Evolutionary conservation across 2,113 vertebrate species (phyloP), one percentile per base, ranked within the genome.

Genomic region (Hypomesus transpacificus): DNA sequence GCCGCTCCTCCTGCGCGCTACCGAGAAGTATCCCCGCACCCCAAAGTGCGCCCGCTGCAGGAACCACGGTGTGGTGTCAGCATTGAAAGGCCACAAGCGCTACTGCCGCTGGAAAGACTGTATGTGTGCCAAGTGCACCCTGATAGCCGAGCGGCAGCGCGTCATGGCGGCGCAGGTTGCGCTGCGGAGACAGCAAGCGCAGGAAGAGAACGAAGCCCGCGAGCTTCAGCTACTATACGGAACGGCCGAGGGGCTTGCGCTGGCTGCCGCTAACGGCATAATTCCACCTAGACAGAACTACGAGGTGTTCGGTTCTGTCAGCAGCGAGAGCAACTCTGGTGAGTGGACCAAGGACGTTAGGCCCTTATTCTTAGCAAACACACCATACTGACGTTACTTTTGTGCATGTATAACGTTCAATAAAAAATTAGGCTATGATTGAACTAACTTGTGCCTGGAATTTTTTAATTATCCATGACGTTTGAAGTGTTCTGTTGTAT

Each of bases 91-190:
- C 89, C 97, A 99, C 92, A 99, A 99, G 83, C 96, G 97, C 81
- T 99, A 98, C 91, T 99, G 97, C 86, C 96, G 97, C 83, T 99
- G 97, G 97, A 98, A 98, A 89, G 97, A 99, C 92, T 99, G 97
- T 85, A 94, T 98, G 92, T 99, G 97, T 90, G 97, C 96, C 89
- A 99, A 99, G 91, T 99, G 97, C 93, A 98, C 96, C 1, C 86
- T 99, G 67, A 98, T 99, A 82, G 97, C 96, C 0, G 97, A 99
- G 93, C 88, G 97, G 68, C 97, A 99, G 93, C 93, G 97, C 22
- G 97, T 99, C 82, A 99, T 99, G 97, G 96, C 97, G 0, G 97
- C 96, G 1, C 97, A 98, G 81, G 97, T 99, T 88, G 97, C 97
- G 71, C 92, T 99, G 84, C 87, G 97, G 80, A 87, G 97, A 87